Conservation (phyloP, 2,113 vertebrate genomes). For the Micronisus gabar region DNA sequence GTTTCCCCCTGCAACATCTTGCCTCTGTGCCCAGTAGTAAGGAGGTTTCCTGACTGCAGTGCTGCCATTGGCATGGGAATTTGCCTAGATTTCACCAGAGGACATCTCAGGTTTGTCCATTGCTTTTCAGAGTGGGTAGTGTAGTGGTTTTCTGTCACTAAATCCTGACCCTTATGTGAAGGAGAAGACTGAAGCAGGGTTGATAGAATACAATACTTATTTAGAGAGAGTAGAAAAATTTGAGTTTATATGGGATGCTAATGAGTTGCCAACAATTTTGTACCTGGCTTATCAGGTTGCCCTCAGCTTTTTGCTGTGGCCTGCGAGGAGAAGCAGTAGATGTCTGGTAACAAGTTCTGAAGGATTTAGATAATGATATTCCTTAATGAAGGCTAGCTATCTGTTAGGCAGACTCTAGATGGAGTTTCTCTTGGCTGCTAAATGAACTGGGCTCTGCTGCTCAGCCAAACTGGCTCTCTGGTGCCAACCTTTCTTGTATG, state of each 20-base stretch:
- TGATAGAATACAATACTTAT: background rate
- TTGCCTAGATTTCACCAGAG: accelerated
- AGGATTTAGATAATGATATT: background rate
- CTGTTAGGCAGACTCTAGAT: background rate
- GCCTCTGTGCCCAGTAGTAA: accelerated
- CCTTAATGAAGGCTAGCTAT: background rate
- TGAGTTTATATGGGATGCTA: background rate
- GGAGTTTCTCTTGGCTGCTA: background rate
- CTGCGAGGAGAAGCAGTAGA: background rate
- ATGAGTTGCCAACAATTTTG: background rate
- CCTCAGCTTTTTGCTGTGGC: background rate
- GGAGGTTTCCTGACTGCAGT: too few species aligned
- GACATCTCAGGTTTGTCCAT: background rate
- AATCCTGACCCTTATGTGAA: background rate
- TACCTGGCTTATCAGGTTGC: accelerated
- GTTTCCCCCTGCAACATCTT: accelerated
- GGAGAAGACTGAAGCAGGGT: background rate
- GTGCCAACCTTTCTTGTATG: background rate
- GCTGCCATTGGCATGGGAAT: accelerated
- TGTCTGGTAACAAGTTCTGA: background rate
- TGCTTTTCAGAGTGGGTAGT: accelerated
- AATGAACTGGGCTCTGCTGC: background rate
- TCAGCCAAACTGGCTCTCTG: background rate
- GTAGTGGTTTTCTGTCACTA: background rate
- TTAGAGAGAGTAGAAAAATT: background rate